Percentiles rank a stretch among this genome's conserved stretches.
Conservation (phyloP, 2,797 vertebrate species). For the Coracias cyanogaster region DNA sequence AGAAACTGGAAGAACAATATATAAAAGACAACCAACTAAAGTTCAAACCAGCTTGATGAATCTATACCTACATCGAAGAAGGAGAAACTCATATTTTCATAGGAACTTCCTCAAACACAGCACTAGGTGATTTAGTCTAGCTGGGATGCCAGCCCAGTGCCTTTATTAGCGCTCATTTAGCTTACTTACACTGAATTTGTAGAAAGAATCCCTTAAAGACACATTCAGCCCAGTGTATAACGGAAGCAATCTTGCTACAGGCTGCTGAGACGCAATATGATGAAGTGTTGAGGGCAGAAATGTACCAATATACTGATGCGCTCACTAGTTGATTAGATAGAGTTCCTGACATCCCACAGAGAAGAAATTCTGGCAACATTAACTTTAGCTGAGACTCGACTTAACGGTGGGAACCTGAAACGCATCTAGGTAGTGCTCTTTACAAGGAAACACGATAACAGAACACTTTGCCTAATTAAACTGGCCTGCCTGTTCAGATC, state of each 20-base stretch:
- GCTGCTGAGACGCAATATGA: neutral
- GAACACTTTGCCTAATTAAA: neutral
- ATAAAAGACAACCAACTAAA: neutral
- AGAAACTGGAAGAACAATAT: neutral
- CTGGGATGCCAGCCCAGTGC: neutral
- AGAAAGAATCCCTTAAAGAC: neutral
- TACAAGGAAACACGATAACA: neutral
- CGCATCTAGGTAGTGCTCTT: neutral
- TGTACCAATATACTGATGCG: neutral
- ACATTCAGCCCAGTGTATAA: neutral
- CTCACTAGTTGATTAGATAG: neutral
- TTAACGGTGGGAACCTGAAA: neutral
- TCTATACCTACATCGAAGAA: neutral
- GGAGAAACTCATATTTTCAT: neutral
- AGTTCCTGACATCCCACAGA: neutral
- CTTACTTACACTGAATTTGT: neutral
- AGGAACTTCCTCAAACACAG: neutral
- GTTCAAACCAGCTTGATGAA: neutral
- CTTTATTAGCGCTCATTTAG: neutral
- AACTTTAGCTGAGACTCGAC: neutral
- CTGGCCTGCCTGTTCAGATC: neutral
- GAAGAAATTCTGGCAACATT: neutral
- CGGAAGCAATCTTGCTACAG: neutral
- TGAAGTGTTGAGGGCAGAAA: neutral
- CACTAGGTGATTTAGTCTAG: neutral